phyloP scores from a whole-genome alignment of 2,888 invertebrate species.

The Timema podura region DNA sequence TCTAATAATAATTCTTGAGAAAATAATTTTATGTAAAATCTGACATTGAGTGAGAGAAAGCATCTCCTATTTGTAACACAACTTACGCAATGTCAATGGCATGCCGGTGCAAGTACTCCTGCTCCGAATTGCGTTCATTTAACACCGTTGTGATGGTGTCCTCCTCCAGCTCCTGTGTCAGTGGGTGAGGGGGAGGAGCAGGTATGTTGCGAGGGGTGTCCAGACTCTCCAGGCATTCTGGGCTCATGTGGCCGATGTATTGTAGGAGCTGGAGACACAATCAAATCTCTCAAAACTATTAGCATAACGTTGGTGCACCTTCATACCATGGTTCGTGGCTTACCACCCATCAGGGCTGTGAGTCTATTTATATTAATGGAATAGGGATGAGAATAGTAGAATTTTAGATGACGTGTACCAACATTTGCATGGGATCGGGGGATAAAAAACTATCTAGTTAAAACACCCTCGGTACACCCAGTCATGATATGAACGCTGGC shows the following conservation, averaged over 20 bases:
- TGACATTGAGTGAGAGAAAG: neutral
- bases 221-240: conserved; percentile 70
- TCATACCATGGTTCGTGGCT: too few relatives aligned
- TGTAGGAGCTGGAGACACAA: conserved; percentile 63
- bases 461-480: too few relatives aligned
- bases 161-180: conserved; percentile 73
- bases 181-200: conserved; percentile 59
- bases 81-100: conserved; percentile 26
- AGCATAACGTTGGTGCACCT: neutral
- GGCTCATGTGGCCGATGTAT: conserved; percentile 88
- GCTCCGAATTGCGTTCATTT: conserved; percentile 78
- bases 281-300: conserved; percentile 7
- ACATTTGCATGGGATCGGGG: too few relatives aligned
- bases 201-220: conserved; percentile 75
- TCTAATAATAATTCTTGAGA: too few relatives aligned
- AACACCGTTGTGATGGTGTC: conserved; percentile 82
- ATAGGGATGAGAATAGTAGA: too few relatives aligned
- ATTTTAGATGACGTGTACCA: too few relatives aligned
- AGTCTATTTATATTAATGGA: too few relatives aligned
- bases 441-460: too few relatives aligned
- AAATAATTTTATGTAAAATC: neutral
- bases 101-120: conserved; percentile 58
- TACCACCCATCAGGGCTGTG: too few relatives aligned
- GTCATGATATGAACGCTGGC: too few relatives aligned
- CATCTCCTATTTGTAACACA: neutral